Base-by-base conservation (phyloP, 2,113 vertebrate species). In the Oncorhynchus nerka region DNA sequence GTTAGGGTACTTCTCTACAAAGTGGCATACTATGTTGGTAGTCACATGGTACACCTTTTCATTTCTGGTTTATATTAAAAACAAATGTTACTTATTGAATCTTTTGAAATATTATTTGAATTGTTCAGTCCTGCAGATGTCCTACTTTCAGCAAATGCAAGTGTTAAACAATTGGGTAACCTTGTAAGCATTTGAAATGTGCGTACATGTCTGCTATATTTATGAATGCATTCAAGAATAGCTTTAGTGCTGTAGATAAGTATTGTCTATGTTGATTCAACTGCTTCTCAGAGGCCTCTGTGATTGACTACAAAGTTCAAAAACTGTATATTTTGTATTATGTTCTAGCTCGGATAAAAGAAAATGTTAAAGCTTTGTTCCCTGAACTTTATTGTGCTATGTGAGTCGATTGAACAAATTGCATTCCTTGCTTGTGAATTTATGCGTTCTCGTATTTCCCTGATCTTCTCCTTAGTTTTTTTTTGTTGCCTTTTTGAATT, bases 251-350 rank as follows among this genome's bases (percentile, higher is more conserved):
- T 94, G 93, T 93, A 93, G 93, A 94, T 94, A 93, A 91, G 90
- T 94, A 94, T 95, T 94, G 93, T 95, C 91, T 90, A 89, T 90
- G 90, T 70, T 92, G 91, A 93, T 92, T 95, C 88, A 92, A 88
- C 91, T 89, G 88, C 90, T 94, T 91, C 93, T 94, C 93, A 84
- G 90, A 94, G 86, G 93, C 91, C 92, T 94, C 92, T 94, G 93
- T 94, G 93, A 94, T 92, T 93, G 92, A 93, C 87, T 92, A 93
- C 93, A 93, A 89, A 91, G 90, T 93, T 95, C 92, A 93, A 93
- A 93, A 94, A 94, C 93, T 94, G 95, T 95, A 94, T 95, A 95
- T 95, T 94, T 96, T 95, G 93, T 95, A 95, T 95, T 93, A 93
- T 95, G 93, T 94, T 95, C 84, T 92, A 90, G 93, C 93, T 94